Evolutionary conservation across 2,888 invertebrate species (phyloP).

Genomic region (Gasteruption jaculator): DNA sequence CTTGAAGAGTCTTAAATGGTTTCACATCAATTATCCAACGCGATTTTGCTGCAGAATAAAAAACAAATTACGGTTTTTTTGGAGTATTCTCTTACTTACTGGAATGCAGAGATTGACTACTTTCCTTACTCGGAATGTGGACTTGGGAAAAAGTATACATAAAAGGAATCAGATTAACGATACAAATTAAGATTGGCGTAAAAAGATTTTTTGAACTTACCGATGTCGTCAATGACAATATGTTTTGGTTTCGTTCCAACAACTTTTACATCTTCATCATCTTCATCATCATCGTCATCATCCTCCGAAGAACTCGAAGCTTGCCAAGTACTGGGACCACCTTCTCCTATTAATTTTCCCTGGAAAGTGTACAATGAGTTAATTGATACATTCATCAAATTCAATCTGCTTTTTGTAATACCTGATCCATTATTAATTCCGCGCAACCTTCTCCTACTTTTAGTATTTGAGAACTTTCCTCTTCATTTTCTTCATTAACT

Average conservation of each 20-base stretch:
- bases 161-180: slow-evolving; percentile 14
- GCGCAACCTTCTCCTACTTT: slow-evolving; percentile 47
- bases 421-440: slow-evolving; percentile 45
- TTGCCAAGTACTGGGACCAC: slow-evolving; percentile 41
- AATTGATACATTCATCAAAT: not conserved
- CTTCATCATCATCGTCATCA: slow-evolving; percentile 40
- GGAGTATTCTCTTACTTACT: too few relatives aligned
- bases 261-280: slow-evolving; percentile 40
- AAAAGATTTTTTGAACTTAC: slow-evolving; percentile 28
- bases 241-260: slow-evolving; percentile 33
- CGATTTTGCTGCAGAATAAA: too few relatives aligned
- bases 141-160: slow-evolving; percentile 15
- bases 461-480: slow-evolving; percentile 31
- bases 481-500: slow-evolving; percentile 18
- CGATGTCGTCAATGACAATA: slow-evolving; percentile 39
- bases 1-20: too few relatives aligned
- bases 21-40: too few relatives aligned
- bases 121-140: too few relatives aligned
- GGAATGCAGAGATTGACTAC: too few relatives aligned
- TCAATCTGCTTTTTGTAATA: too few relatives aligned
- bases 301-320: slow-evolving; percentile 36
- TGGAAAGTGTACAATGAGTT: not conserved
- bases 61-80: too few relatives aligned
- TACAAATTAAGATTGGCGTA: slow-evolving; percentile 12
- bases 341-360: slow-evolving; percentile 37